phyloP scores from a whole-genome alignment of 2,113 vertebrate genomes.

The Syrrhaptes paradoxus region DNA sequence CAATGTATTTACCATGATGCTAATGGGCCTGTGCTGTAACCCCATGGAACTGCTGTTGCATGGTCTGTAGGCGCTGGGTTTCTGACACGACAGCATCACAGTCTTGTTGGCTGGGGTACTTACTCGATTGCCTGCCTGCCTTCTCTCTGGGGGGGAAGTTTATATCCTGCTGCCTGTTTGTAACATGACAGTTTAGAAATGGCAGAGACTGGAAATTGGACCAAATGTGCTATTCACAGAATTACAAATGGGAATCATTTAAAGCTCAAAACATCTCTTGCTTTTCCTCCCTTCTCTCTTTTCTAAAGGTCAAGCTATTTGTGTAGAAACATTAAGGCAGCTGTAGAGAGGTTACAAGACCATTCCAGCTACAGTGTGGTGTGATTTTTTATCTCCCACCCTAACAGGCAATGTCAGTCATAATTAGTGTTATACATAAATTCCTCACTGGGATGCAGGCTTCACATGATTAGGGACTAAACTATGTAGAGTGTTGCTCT shows the following conservation, averaged over 20 bases:
- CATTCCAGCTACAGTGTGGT: conserved; percentile 15
- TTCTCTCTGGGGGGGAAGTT: neutral
- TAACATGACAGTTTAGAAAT: conserved; percentile 41
- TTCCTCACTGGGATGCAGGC: neutral
- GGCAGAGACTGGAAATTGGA: conserved; percentile 40
- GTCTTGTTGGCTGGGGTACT: neutral
- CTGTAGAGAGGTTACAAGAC: conserved; percentile 45
- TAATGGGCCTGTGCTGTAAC: neutral
- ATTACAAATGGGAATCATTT: conserved; percentile 57
- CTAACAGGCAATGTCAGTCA: conserved; percentile 45
- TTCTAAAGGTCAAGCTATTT: conserved; percentile 62
- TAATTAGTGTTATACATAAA: conserved; percentile 38
- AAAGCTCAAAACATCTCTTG: conserved; percentile 2
- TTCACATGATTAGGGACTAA: conserved; percentile 29
- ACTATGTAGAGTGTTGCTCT: neutral
- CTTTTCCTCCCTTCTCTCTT: neutral
- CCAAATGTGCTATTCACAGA: conserved; percentile 30
- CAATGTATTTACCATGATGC: rapidly evolving
- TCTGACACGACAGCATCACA: neutral
- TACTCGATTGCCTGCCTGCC: neutral
- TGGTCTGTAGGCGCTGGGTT: rapidly evolving
- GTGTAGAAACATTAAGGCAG: conserved; percentile 51
- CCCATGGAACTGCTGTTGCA: neutral
- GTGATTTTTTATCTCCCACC: conserved; percentile 43
- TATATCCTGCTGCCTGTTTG: conserved; percentile 26